phyloP scores from a whole-genome alignment of 2,888 invertebrate species.

The Callinectes sapidus region DNA sequence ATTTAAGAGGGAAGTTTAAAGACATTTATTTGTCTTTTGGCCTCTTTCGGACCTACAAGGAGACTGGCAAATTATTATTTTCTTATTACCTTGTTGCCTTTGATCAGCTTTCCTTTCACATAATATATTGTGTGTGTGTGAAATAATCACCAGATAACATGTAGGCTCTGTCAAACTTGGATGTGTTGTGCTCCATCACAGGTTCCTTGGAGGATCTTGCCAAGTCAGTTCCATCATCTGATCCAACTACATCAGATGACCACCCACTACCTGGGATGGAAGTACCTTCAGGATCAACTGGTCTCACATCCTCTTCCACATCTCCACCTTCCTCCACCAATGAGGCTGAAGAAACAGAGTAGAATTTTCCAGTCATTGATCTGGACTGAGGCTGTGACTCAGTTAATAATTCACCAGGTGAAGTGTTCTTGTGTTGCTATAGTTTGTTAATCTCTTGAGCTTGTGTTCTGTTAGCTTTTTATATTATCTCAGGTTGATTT shows the following conservation, averaged over 20 bases:
- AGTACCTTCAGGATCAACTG: background rate
- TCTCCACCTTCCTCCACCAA: slow-evolving; percentile 50
- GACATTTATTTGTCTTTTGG: too few relatives aligned
- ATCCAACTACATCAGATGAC: slow-evolving; percentile 42
- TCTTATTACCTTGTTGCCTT: too few relatives aligned
- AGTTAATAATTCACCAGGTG: slow-evolving; percentile 18
- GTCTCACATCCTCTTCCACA: slow-evolving; percentile 42
- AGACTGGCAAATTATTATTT: too few relatives aligned
- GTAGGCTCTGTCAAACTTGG: slow-evolving; percentile 14
- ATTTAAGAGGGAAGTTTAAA: too few relatives aligned
- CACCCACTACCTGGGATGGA: background rate
- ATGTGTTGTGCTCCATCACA: slow-evolving; percentile 51
- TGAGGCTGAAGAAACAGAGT: slow-evolving; percentile 43
- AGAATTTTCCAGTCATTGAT: slow-evolving; percentile 24
- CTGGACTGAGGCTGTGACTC: slow-evolving; percentile 37
- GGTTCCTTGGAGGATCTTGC: slow-evolving; percentile 67
- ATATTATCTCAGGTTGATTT: slow-evolving; percentile 11
- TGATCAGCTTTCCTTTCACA: too few relatives aligned
- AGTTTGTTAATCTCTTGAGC: background rate
- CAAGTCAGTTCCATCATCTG: slow-evolving; percentile 47
- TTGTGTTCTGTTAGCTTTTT: slow-evolving; percentile 20
- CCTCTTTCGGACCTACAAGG: too few relatives aligned
- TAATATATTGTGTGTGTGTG: too few relatives aligned
- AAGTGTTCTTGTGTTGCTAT: slow-evolving; percentile 38
- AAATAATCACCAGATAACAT: background rate